A percentile compares a stretch with the other conserved stretches of the same genome.
These are phyloP conservation scores for Mantis religiosa DNA, from an alignment of 2,888 invertebrate genomes.

Conservation along the genomic window DNA sequence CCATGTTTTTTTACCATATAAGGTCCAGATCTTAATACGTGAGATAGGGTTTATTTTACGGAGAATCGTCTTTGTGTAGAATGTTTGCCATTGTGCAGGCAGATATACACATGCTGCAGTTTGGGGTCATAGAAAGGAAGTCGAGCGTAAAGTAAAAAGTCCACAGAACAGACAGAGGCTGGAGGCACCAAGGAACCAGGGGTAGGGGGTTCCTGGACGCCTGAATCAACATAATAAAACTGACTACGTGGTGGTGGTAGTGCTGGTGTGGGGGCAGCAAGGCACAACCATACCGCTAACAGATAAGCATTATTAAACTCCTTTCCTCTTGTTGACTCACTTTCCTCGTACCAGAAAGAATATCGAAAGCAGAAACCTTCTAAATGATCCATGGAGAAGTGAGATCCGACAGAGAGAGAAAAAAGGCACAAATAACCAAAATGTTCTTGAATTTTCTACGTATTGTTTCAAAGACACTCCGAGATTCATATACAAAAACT, in stretches of 20 bases:
- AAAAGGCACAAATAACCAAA: not conserved
- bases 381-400: not conserved
- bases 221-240: not conserved
- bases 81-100: not conserved
- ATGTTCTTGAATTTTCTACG: not conserved
- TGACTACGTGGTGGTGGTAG: not conserved
- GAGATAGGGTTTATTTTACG: not conserved
- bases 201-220: not conserved
- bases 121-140: not conserved
- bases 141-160: not conserved
- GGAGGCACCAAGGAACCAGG: not conserved
- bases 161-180: not conserved
- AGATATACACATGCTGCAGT: not conserved
- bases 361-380: not conserved
- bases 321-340: not conserved
- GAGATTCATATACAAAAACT: not conserved
- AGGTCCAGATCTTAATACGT: too few species aligned
- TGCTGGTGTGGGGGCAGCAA: not conserved
- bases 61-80: not conserved
- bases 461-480: not conserved
- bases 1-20: too few species aligned
- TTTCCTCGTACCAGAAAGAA: not conserved
- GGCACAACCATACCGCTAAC: not conserved
- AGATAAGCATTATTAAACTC: not conserved
- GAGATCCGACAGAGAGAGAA: not conserved